phyloP scores from a whole-genome alignment of 2,888 invertebrate genomes.

The Ceratothoa steindachneri region DNA sequence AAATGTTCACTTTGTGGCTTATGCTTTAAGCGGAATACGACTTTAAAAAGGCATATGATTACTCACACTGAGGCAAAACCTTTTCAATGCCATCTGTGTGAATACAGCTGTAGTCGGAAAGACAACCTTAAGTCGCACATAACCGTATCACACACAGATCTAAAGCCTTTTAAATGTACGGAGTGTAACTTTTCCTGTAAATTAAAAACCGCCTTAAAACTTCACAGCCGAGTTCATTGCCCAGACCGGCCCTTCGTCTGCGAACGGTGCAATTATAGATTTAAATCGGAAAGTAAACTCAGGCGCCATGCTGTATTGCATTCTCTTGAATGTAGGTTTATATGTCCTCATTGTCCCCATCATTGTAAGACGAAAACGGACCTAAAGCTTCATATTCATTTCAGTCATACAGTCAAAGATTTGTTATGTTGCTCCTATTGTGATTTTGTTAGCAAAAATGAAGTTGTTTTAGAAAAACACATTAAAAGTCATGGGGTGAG shows the following conservation, averaged over 20 bases:
- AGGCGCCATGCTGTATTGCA: not conserved
- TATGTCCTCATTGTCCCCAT: not conserved
- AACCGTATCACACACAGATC: not conserved
- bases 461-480: not conserved
- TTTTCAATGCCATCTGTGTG: slow-evolving; percentile 1
- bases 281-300: not conserved
- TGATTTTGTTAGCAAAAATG: not conserved
- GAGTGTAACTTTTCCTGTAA: not conserved
- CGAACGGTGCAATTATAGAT: not conserved
- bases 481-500: not conserved
- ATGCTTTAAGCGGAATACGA: not conserved
- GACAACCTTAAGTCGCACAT: not conserved
- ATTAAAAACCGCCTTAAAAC: not conserved
- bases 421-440: not conserved
- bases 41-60: not conserved
- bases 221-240: not conserved
- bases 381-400: not conserved
- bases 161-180: not conserved
- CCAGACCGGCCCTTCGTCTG: not conserved
- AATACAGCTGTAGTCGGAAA: not conserved
- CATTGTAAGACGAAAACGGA: not conserved
- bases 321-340: not conserved
- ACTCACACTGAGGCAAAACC: not conserved
- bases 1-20: not conserved
- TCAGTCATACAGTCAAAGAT: not conserved